phyloP scores from a whole-genome alignment of 1,140 invertebrate species.

The Frieseomelitta varia region DNA sequence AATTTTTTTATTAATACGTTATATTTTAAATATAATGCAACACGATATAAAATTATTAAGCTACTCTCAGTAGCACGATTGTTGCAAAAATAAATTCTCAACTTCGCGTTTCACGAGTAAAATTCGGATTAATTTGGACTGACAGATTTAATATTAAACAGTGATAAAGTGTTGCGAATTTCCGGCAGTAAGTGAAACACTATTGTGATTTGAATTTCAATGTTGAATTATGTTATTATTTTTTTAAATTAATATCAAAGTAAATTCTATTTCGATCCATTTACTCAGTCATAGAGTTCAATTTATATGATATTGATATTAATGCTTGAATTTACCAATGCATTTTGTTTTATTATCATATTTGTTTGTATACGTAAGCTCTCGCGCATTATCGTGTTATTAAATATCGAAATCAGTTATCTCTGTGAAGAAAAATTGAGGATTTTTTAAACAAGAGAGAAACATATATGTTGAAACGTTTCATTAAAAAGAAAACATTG shows the following conservation, averaged over 20 bases:
- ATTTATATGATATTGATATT: background rate
- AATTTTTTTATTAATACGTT: too few species aligned
- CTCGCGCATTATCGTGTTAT: background rate
- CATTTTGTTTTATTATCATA: background rate
- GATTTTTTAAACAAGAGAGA: background rate
- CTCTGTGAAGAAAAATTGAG: background rate
- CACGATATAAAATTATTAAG: too few species aligned
- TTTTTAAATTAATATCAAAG: background rate
- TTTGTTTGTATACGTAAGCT: background rate
- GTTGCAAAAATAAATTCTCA: too few species aligned
- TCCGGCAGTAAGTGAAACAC: too few species aligned
- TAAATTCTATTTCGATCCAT: background rate
- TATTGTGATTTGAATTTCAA: too few species aligned
- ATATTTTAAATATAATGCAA: too few species aligned
- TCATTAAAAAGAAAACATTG: background rate
- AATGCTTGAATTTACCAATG: background rate
- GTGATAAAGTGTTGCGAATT: too few species aligned
- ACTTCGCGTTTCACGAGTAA: too few species aligned
- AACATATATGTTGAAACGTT: background rate
- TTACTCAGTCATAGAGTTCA: background rate
- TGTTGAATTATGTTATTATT: too few species aligned
- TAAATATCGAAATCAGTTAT: background rate
- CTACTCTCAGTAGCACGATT: too few species aligned
- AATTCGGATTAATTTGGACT: too few species aligned
- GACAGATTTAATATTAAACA: too few species aligned